A percentile compares a stretch with the other conserved stretches of the same genome.
Conservation (phyloP, 2,888 invertebrate genomes). For the Marasmarcha lunaedactyla region DNA sequence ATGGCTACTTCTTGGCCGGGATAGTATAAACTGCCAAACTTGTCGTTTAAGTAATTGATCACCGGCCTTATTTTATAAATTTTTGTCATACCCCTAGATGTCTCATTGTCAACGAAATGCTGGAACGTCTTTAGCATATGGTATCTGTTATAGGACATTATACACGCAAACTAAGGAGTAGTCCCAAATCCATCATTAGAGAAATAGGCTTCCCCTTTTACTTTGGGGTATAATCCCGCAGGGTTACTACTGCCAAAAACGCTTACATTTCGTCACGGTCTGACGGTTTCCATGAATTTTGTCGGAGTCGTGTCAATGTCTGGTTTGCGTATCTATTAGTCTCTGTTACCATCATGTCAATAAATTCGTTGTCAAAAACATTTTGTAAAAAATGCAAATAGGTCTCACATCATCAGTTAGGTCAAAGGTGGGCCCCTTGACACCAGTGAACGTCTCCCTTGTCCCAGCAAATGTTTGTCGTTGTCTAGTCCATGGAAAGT, state of each 20-base stretch:
- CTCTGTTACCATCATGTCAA: background rate
- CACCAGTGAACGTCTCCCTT: background rate
- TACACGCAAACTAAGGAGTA: slow-evolving; percentile 13
- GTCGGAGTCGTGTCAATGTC: background rate
- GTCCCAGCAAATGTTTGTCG: background rate
- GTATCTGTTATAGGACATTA: slow-evolving; percentile 19
- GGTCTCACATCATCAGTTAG: background rate
- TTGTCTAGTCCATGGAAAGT: background rate
- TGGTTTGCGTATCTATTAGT: slow-evolving; percentile 4
- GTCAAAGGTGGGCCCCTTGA: background rate
- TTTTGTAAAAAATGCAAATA: slow-evolving; percentile 1
- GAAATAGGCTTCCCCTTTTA: background rate
- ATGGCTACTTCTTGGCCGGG: slow-evolving; percentile 20
- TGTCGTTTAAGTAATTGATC: slow-evolving; percentile 9
- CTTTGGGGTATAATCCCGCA: background rate
- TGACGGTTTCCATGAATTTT: slow-evolving; percentile 4
- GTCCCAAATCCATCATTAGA: background rate
- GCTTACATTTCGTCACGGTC: background rate
- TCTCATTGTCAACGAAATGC: slow-evolving; percentile 17
- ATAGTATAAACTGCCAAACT: slow-evolving; percentile 16
- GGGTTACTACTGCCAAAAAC: background rate
- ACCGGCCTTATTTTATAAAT: slow-evolving; percentile 17
- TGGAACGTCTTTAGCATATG: slow-evolving; percentile 14
- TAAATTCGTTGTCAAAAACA: background rate
- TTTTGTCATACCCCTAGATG: slow-evolving; percentile 8